Evolutionary conservation across 2,888 invertebrate species (phyloP).

Genomic region (Drosophila affinis): DNA sequence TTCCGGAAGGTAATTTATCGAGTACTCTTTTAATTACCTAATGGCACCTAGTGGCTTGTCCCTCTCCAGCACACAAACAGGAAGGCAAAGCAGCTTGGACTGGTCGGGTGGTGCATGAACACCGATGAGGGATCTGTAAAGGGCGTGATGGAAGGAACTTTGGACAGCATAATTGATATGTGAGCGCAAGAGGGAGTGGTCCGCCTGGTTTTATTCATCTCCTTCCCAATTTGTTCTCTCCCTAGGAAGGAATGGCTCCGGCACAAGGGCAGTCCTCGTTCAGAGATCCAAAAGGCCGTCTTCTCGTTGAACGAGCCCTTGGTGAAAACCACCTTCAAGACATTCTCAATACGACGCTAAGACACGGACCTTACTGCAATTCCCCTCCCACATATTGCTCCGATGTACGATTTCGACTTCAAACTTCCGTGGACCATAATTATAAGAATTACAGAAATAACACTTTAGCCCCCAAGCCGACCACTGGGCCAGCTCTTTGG

Average conservation of each 20-base stretch:
- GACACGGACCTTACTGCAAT: too few relatives aligned
- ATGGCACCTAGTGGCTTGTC: not conserved
- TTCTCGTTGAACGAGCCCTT: slow-evolving; percentile 56
- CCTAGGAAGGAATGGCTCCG: slow-evolving; percentile 59
- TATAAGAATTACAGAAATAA: not conserved
- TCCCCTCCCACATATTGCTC: too few relatives aligned
- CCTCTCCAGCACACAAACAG: slow-evolving; percentile 85
- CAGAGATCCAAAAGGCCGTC: slow-evolving; percentile 48
- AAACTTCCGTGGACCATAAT: not conserved
- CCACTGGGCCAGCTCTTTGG: not conserved
- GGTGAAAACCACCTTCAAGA: slow-evolving; percentile 32
- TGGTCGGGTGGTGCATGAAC: slow-evolving; percentile 89
- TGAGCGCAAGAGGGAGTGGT: slow-evolving; percentile 22
- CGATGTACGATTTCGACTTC: too few relatives aligned
- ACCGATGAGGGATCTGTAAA: slow-evolving; percentile 86
- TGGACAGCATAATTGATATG: slow-evolving; percentile 85
- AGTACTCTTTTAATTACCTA: not conserved
- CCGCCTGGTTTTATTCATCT: not conserved
- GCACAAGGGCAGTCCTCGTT: slow-evolving; percentile 64
- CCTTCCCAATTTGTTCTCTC: not conserved
- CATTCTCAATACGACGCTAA: slow-evolving; percentile 48
- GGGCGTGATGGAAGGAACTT: slow-evolving; percentile 86
- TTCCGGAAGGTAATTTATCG: slow-evolving; percentile 69
- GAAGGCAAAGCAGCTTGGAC: slow-evolving; percentile 85
- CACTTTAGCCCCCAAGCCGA: not conserved